A percentile compares a stretch with the other conserved stretches of the same genome.
These are phyloP conservation scores for Smutsia gigantea DNA, from an alignment of 2,797 vertebrate genomes.

Conservation along the genomic window DNA sequence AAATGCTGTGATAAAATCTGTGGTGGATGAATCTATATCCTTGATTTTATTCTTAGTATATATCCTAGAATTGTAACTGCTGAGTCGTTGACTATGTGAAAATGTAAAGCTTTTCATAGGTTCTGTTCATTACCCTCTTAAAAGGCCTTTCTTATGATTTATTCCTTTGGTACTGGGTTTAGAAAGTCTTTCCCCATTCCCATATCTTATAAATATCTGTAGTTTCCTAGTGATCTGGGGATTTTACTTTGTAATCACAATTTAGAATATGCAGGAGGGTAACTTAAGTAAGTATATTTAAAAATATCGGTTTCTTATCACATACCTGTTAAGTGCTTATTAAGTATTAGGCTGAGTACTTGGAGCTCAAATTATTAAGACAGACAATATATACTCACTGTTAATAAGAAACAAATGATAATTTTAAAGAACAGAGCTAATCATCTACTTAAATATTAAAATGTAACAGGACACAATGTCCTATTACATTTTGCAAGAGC, in stretches of 20 bases:
- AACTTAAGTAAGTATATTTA: neutral
- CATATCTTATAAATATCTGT: neutral
- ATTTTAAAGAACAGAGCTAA: neutral
- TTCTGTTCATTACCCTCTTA: neutral
- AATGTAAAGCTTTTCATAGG: neutral
- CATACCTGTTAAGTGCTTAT: neutral
- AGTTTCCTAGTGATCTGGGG: neutral
- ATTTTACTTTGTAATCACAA: constrained; percentile 14
- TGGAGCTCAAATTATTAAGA: neutral
- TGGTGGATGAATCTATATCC: neutral
- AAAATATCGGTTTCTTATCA: neutral
- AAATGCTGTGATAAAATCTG: constrained; percentile 15
- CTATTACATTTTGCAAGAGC: too few species aligned
- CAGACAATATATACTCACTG: neutral
- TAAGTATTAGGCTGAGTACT: neutral
- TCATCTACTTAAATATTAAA: constrained; percentile 20
- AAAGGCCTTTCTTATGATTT: neutral
- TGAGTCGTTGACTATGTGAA: neutral
- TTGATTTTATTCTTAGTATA: neutral
- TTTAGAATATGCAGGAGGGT: neutral
- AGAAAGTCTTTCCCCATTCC: neutral
- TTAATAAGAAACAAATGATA: constrained; percentile 34
- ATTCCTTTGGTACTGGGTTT: neutral
- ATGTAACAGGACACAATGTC: neutral
- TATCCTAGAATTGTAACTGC: neutral